These are phyloP conservation scores for Leptinotarsa tumamoca DNA, from an alignment of 2,888 invertebrate species.

Conservation along the genomic window DNA sequence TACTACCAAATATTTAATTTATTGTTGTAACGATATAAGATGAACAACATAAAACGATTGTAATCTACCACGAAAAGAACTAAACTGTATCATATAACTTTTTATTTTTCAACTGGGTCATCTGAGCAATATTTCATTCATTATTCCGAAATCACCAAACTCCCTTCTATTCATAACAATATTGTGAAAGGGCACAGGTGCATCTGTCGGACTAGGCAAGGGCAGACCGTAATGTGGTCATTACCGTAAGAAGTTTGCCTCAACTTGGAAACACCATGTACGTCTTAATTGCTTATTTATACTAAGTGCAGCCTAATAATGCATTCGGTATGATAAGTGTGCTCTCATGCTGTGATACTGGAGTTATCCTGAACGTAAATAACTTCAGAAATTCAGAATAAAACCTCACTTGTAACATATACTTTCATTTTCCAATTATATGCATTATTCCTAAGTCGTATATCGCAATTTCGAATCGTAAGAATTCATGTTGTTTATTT, in stretches of 20 bases:
- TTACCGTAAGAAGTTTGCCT: slow-evolving; percentile 61
- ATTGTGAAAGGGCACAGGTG: slow-evolving; percentile 53
- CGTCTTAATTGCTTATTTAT: slow-evolving; percentile 35
- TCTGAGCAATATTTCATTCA: neutral
- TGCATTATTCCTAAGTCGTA: too few species aligned
- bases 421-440: too few species aligned
- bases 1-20: too few species aligned
- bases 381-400: neutral
- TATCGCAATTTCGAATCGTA: too few species aligned
- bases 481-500: too few species aligned
- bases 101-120: too few species aligned
- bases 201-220: slow-evolving; percentile 56
- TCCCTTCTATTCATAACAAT: neutral
- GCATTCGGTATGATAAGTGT: slow-evolving; percentile 18
- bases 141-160: neutral
- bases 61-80: too few species aligned
- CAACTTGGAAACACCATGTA: slow-evolving; percentile 23
- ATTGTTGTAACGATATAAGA: too few species aligned
- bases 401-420: neutral
- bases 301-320: slow-evolving; percentile 34
- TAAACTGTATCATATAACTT: too few species aligned
- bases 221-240: slow-evolving; percentile 60
- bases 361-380: neutral
- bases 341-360: neutral
- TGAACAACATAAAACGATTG: too few species aligned